These are phyloP conservation scores for Scolopax mira DNA, from an alignment of 2,113 vertebrate genomes.

Conservation along the genomic window DNA sequence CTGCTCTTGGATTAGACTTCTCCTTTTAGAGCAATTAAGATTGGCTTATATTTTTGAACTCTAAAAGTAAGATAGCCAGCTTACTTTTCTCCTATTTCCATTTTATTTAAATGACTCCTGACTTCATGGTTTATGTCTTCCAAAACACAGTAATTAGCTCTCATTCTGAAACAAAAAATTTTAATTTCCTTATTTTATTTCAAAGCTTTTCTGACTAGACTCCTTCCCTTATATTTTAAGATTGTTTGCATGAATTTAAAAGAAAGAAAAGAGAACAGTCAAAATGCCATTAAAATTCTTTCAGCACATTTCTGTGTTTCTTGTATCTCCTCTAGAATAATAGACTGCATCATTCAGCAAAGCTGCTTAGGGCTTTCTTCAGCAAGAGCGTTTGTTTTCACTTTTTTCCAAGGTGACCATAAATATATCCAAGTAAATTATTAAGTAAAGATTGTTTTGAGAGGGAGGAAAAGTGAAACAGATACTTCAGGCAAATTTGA, in stretches of 20 bases:
- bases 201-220: neutral
- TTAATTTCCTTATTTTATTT: neutral
- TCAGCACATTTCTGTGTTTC: neutral
- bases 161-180: neutral
- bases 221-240: neutral
- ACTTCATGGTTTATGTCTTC: neutral
- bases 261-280: neutral
- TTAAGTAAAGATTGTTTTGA: neutral
- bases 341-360: neutral
- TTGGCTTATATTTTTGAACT: neutral
- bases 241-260: neutral
- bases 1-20: neutral
- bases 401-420: neutral
- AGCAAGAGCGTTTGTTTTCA: neutral
- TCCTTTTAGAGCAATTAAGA: neutral
- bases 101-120: constrained; percentile 8
- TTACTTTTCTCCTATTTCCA: neutral
- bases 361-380: neutral
- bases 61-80: neutral
- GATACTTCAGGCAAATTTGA: neutral
- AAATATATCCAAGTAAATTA: neutral
- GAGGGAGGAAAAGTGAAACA: neutral
- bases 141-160: neutral
- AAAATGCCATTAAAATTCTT: neutral
- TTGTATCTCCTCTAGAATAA: neutral